phyloP scores from a whole-genome alignment of 2,888 invertebrate species.

The Aromia moschata region DNA sequence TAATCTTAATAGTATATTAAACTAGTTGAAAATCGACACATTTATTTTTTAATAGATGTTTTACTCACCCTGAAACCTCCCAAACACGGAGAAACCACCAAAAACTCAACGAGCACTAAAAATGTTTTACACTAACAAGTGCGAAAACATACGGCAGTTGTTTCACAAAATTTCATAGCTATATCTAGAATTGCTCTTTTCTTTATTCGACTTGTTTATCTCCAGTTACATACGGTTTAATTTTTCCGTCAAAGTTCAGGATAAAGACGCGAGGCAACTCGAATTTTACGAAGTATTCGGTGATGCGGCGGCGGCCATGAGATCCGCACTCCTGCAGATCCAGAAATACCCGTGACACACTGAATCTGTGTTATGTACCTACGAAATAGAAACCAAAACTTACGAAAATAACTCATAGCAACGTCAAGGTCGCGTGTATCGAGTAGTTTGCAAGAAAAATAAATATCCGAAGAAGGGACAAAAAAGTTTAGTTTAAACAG shows the following conservation, averaged over 20 bases:
- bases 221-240: neutral
- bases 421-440: conserved; percentile 12
- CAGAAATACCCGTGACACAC: conserved; percentile 28
- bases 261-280: too few relatives aligned
- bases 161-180: too few relatives aligned
- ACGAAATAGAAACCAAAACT: conserved; percentile 24
- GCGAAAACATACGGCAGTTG: too few relatives aligned
- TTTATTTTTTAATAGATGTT: too few relatives aligned
- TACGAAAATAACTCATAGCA: conserved; percentile 21
- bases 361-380: conserved; percentile 19
- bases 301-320: neutral
- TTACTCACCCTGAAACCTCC: too few relatives aligned
- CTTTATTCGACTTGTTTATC: neutral
- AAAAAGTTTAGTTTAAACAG: too few relatives aligned
- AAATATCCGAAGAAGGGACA: neutral
- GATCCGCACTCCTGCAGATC: conserved; percentile 4
- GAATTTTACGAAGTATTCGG: conserved; percentile 7
- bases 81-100: too few relatives aligned
- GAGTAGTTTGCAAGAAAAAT: neutral
- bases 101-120: too few relatives aligned
- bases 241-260: neutral
- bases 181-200: too few relatives aligned
- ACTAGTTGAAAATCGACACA: too few relatives aligned
- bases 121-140: too few relatives aligned
- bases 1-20: too few relatives aligned